These are phyloP conservation scores for Mastomys natalensis DNA, from an alignment of 2,113 vertebrate genomes.

Conservation along the genomic window DNA sequence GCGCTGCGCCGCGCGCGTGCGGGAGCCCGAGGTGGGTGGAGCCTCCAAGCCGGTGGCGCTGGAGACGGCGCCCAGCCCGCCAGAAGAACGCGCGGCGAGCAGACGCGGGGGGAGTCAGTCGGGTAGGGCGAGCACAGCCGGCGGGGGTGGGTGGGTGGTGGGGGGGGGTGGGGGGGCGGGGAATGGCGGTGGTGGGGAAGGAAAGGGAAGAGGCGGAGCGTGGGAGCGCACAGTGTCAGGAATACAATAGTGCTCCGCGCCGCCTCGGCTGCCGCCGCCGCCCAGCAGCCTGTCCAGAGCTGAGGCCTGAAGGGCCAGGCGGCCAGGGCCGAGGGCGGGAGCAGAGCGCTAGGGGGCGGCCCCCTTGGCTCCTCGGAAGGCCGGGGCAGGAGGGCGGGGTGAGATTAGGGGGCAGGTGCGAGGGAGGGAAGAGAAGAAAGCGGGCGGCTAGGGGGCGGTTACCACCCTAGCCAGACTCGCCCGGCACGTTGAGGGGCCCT, in stretches of 20 bases:
- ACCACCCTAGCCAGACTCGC: slow-evolving; percentile 59
- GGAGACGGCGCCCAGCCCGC: slow-evolving; percentile 62
- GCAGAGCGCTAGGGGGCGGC: slow-evolving; percentile 47
- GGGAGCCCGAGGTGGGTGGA: slow-evolving; percentile 67
- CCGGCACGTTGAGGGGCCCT: slow-evolving; percentile 59
- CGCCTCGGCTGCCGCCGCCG: slow-evolving; percentile 51
- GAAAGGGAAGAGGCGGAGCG: slow-evolving; percentile 89
- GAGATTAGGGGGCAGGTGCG: slow-evolving; percentile 78
- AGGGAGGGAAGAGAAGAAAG: slow-evolving; percentile 77
- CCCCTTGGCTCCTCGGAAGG: slow-evolving; percentile 1
- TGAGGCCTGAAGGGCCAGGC: slow-evolving; percentile 73
- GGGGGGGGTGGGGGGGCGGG: slow-evolving; percentile 65
- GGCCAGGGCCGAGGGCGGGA: slow-evolving; percentile 65
- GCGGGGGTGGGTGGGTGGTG: slow-evolving; percentile 48
- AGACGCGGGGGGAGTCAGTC: slow-evolving; percentile 76
- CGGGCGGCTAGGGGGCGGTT: slow-evolving; percentile 71
- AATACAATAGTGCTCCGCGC: slow-evolving; percentile 97
- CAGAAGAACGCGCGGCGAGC: slow-evolving; percentile 77
- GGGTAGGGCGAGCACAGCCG: slow-evolving; percentile 60
- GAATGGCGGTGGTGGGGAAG: slow-evolving; percentile 67
- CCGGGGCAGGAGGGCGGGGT: slow-evolving; percentile 29
- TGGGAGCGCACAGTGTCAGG: slow-evolving; percentile 89
- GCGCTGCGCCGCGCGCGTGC: background rate
- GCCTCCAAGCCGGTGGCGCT: slow-evolving; percentile 48
- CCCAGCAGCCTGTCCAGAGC: slow-evolving; percentile 72